phyloP scores from a whole-genome alignment of 2,113 vertebrate genomes.

The Corythornis cristatus region DNA sequence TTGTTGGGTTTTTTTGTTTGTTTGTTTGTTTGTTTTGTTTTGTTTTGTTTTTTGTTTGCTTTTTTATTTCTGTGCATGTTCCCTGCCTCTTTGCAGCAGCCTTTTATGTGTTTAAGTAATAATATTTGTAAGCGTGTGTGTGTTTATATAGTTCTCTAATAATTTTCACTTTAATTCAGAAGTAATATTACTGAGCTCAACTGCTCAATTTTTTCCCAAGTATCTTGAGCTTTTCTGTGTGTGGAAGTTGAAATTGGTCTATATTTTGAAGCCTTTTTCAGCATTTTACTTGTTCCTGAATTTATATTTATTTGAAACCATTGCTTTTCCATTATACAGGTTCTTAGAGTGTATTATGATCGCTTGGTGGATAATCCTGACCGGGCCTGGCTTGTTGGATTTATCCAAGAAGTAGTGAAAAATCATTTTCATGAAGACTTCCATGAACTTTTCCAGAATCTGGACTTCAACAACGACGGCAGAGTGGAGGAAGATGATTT shows the following conservation, averaged over 20 bases:
- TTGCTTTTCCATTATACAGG: constrained; percentile 65
- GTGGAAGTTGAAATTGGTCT: background rate
- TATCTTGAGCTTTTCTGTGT: background rate
- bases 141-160: background rate
- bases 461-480: constrained; percentile 84
- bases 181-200: background rate
- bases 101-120: background rate
- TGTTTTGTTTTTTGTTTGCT: no score
- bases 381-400: constrained; percentile 82
- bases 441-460: constrained; percentile 81
- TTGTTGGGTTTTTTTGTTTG: no score
- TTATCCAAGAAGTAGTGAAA: constrained; percentile 76
- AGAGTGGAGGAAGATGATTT: constrained; percentile 87
- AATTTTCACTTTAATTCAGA: background rate
- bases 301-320: background rate
- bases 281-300: background rate
- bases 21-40: no score
- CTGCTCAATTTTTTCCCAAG: background rate
- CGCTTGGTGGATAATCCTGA: constrained; percentile 86
- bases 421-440: constrained; percentile 83
- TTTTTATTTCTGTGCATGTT: background rate
- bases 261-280: background rate
- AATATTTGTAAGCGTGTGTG: background rate
- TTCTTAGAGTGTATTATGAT: constrained; percentile 91
- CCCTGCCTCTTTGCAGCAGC: background rate